These are phyloP conservation scores for Torymus tubicola DNA, from an alignment of 2,888 invertebrate genomes.

Conservation along the genomic window DNA sequence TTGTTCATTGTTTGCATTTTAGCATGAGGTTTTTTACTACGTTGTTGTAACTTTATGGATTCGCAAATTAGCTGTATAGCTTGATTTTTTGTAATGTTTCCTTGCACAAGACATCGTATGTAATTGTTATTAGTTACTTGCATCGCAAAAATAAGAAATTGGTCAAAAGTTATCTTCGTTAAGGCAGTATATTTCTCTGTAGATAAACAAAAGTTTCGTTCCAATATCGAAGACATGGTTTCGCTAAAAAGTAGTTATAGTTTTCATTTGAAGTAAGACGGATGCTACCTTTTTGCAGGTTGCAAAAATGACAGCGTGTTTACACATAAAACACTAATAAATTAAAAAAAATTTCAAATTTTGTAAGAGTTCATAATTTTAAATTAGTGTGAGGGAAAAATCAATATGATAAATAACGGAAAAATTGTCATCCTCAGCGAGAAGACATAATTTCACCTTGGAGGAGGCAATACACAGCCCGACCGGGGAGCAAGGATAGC, in stretches of 20 bases:
- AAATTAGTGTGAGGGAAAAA: too few relatives aligned
- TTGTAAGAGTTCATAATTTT: too few relatives aligned
- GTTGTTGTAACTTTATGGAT: conserved; percentile 79
- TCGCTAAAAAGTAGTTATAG: conserved; percentile 78
- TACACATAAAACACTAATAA: too few relatives aligned
- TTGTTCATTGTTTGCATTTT: conserved; percentile 78
- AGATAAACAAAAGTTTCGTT: conserved; percentile 82
- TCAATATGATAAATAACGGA: too few relatives aligned
- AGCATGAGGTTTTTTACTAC: conserved; percentile 76
- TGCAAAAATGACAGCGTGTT: too few relatives aligned
- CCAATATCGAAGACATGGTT: conserved; percentile 82
- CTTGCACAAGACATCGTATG: conserved; percentile 87
- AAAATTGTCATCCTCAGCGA: too few relatives aligned
- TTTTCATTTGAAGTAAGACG: too few relatives aligned
- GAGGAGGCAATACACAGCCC: too few relatives aligned
- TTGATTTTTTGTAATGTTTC: conserved; percentile 84
- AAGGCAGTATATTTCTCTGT: conserved; percentile 82
- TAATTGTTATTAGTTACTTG: conserved; percentile 81
- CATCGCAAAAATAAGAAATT: conserved; percentile 81
- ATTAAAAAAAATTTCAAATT: too few relatives aligned
- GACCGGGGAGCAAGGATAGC: too few relatives aligned
- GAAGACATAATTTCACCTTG: too few relatives aligned
- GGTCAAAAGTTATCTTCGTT: conserved; percentile 78
- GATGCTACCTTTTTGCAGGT: too few relatives aligned
- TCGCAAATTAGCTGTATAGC: conserved; percentile 81